Conservation (phyloP, 1,140 invertebrate genomes). For the Coelopa frigida region DNA sequence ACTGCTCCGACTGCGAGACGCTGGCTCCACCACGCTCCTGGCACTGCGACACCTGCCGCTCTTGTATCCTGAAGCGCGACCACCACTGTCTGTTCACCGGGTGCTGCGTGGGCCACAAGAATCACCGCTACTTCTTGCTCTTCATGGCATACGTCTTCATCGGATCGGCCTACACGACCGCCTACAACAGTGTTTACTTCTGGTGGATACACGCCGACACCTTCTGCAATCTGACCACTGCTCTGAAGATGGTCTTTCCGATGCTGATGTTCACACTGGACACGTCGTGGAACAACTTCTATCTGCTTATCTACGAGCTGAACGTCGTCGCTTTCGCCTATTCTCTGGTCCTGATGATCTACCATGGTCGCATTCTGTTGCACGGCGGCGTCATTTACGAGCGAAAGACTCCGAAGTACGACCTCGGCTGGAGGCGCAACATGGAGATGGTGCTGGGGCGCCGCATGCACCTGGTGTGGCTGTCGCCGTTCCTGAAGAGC, state of each 20-base stretch:
- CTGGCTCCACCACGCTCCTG: conserved; percentile 78
- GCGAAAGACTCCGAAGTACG: conserved; percentile 51
- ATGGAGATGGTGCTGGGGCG: conserved; percentile 63
- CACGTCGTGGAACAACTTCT: conserved; percentile 39
- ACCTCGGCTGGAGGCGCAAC: conserved; percentile 65
- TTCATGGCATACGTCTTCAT: conserved; percentile 73
- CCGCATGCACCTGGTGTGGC: conserved; percentile 65
- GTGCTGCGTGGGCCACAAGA: conserved; percentile 81
- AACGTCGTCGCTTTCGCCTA: conserved; percentile 62
- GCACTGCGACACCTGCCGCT: conserved; percentile 74
- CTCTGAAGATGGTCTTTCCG: conserved; percentile 60
- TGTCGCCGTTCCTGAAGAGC: conserved; percentile 71
- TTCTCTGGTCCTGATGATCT: conserved; percentile 58
- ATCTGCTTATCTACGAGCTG: conserved; percentile 61
- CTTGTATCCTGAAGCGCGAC: conserved; percentile 83
- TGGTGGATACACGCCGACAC: conserved; percentile 46
- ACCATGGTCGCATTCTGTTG: conserved; percentile 53
- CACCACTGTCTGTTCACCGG: conserved; percentile 90
- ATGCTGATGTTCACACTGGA: conserved; percentile 56
- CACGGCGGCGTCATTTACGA: conserved; percentile 61
- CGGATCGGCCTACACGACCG: conserved; percentile 60
- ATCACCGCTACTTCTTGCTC: conserved; percentile 80
- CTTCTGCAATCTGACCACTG: conserved; percentile 47
- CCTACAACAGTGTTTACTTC: conserved; percentile 64
- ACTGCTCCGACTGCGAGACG: conserved; percentile 47